Percentiles rank a stretch among this genome's conserved stretches.
These are phyloP conservation scores for Pogonomyrmex californicus DNA, from an alignment of 1,140 invertebrate genomes.

Conservation along the genomic window DNA sequence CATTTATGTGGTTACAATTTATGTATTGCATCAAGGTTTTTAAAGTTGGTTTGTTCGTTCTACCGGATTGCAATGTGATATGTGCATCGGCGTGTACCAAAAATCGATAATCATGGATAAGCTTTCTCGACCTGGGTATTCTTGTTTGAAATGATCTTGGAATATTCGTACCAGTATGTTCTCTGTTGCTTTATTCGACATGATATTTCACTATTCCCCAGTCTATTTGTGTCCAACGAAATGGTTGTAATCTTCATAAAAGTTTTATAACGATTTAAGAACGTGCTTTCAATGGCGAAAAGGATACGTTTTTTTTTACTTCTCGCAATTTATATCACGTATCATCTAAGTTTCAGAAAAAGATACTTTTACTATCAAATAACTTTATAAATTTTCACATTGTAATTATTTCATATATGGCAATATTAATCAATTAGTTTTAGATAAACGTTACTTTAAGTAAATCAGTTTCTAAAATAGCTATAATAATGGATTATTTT, in stretches of 20 bases:
- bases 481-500: background rate
- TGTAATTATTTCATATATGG: conserved; percentile 1
- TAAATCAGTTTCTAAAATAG: background rate
- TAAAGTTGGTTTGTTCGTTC: too few relatives aligned
- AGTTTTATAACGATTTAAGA: conserved; percentile 48
- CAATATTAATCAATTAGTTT: background rate
- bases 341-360: conserved; percentile 6
- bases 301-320: background rate
- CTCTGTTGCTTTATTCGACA: background rate
- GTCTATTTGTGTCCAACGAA: background rate
- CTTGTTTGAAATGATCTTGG: too few relatives aligned
- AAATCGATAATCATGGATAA: too few relatives aligned
- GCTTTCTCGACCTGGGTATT: too few relatives aligned
- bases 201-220: conserved; percentile 45
- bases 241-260: conserved; percentile 20
- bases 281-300: background rate
- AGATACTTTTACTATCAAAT: background rate
- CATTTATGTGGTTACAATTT: too few relatives aligned
- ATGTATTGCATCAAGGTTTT: too few relatives aligned
- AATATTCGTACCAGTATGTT: too few relatives aligned
- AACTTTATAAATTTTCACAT: background rate
- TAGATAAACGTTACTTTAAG: background rate
- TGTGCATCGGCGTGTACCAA: too few relatives aligned
- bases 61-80: too few relatives aligned
- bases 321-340: conserved; percentile 14